phyloP scores from a whole-genome alignment of 2,888 invertebrate species.

The Helicoverpa assulta region DNA sequence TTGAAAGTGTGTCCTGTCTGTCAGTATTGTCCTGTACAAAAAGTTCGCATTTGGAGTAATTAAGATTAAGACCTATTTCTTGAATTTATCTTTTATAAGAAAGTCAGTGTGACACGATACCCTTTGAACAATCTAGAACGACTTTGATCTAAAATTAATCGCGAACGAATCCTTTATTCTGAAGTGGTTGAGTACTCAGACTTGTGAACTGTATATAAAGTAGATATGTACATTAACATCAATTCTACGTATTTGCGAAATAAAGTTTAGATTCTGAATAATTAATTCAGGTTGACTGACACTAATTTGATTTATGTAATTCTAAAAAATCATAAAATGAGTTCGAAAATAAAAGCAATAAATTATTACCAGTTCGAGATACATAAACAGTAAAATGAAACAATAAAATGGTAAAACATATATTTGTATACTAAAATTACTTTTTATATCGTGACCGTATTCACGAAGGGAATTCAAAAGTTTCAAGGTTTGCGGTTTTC shows the following conservation, averaged over 20 bases:
- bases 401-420: conserved; percentile 16
- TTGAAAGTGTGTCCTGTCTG: too few species aligned
- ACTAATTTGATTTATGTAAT: conserved; percentile 19
- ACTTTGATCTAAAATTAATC: conserved; percentile 57
- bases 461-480: conserved; percentile 40
- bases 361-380: neutral
- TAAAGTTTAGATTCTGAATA: conserved; percentile 13
- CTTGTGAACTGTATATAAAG: conserved; percentile 26
- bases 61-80: too few species aligned
- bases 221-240: conserved; percentile 22
- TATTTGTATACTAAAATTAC: conserved; percentile 36
- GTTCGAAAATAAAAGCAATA: conserved; percentile 10
- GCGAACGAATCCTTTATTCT: conserved; percentile 48
- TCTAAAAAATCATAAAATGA: conserved; percentile 2
- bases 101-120: conserved; percentile 40
- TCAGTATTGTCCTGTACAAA: too few species aligned
- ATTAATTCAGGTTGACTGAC: conserved; percentile 7
- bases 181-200: conserved; percentile 41
- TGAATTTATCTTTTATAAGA: too few species aligned
- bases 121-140: conserved; percentile 45
- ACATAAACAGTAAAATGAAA: conserved; percentile 33
- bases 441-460: conserved; percentile 35
- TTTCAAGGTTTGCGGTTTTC: conserved; percentile 54
- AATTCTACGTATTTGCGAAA: conserved; percentile 27
- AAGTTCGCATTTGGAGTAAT: too few species aligned